These are phyloP conservation scores for Arizona elegans DNA, from an alignment of 2,113 vertebrate genomes.

Conservation along the genomic window DNA sequence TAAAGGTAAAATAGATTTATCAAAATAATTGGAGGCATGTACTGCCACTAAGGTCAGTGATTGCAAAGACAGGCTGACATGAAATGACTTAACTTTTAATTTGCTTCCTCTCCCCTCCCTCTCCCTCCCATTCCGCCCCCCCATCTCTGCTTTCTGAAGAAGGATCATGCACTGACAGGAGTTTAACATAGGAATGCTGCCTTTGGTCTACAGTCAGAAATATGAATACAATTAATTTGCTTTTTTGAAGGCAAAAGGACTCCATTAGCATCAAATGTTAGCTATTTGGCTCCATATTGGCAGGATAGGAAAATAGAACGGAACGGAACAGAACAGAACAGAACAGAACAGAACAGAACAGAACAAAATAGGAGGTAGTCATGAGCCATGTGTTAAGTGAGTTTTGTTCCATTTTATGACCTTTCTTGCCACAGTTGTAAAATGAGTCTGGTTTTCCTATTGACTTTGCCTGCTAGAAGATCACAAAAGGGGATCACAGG, in stretches of 20 bases:
- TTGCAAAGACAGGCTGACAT: constrained; percentile 47
- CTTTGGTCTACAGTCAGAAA: constrained; percentile 43
- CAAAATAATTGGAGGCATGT: constrained; percentile 65
- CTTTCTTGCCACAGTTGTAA: background rate
- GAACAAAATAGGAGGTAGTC: background rate
- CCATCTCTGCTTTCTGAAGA: constrained; percentile 25
- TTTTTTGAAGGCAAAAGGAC: constrained; percentile 15
- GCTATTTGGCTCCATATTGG: background rate
- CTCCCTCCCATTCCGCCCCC: background rate
- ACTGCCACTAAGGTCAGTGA: constrained; percentile 55
- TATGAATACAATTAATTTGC: constrained; percentile 45
- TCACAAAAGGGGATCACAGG: background rate
- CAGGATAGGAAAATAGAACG: background rate
- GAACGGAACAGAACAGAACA: background rate
- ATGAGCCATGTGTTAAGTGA: background rate
- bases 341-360: background rate
- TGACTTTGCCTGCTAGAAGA: background rate
- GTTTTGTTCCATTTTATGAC: background rate
- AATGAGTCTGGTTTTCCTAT: background rate
- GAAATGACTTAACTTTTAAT: constrained; percentile 57
- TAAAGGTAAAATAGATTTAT: constrained; percentile 65
- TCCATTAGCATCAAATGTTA: background rate
- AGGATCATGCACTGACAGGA: constrained; percentile 35
- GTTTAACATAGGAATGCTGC: background rate
- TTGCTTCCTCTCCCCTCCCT: constrained; percentile 27